These are phyloP conservation scores for Drosophila sp. DNA, from an alignment of 1,140 invertebrate species.

Conservation along the genomic window DNA sequence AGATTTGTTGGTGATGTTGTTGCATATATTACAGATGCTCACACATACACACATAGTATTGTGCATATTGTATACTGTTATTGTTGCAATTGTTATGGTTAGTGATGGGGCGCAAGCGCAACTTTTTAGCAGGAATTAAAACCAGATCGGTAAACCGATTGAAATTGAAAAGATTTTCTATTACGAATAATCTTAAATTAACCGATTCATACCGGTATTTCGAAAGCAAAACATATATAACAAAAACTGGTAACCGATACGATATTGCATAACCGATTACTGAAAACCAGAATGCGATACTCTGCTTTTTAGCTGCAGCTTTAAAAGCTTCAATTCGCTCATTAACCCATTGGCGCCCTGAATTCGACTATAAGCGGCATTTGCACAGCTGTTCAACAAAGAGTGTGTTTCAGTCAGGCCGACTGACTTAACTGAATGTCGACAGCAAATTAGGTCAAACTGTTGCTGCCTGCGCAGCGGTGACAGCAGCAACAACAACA, in stretches of 20 bases:
- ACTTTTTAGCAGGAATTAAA: too few species aligned
- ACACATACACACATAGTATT: conserved; percentile 42
- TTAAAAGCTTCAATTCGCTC: conserved; percentile 18
- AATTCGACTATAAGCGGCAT: conserved; percentile 16
- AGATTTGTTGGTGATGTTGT: conserved; percentile 32
- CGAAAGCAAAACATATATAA: too few species aligned
- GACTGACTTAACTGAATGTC: conserved; percentile 62
- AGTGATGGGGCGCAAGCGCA: conserved; percentile 2
- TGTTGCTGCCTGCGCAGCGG: conserved; percentile 47
- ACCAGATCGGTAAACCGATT: too few species aligned
- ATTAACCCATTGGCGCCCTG: conserved; percentile 48
- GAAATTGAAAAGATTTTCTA: too few species aligned
- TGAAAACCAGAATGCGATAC: too few species aligned
- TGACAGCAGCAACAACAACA: conserved; percentile 25
- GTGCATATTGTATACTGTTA: conserved; percentile 20
- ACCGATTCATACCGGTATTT: too few species aligned
- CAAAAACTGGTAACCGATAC: too few species aligned
- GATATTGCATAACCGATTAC: too few species aligned
- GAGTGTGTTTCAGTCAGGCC: not conserved
- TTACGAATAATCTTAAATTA: too few species aligned
- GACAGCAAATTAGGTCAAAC: conserved; percentile 72
- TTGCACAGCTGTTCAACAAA: conserved; percentile 66
- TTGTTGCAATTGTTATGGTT: conserved; percentile 38
- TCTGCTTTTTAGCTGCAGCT: conserved; percentile 22
- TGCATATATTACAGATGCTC: conserved; percentile 50